Base-by-base conservation (phyloP, 2,888 invertebrate species). In the Gasteruption jaculator region DNA sequence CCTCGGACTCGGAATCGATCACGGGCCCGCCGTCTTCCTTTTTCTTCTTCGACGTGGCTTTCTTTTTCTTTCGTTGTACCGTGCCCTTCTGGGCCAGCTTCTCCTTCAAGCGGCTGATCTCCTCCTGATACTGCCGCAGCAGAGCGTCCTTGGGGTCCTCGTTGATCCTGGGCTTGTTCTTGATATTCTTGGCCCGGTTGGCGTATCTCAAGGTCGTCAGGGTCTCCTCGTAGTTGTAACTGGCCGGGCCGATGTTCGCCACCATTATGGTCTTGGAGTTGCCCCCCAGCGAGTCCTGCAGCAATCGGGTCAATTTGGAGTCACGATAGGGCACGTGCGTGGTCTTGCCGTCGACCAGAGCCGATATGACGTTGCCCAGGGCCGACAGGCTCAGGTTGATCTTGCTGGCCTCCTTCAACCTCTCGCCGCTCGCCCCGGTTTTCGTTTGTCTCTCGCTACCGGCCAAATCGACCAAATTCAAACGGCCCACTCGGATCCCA, bases 181-280 rank as follows among this genome's bases (percentile, higher is more conserved):
- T 95, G 59, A 99, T 99, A 54, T 93, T 93, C 76, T 99, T 99
- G 10, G 99, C 99, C 31, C 97, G 78, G 68, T 91, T 93, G 3
- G 97, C 93, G 73, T 99, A 96, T 24, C 95, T 79, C 48, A 97
- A 75, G n/a, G 97, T 97, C 21, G 93, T 93, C 56, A 96, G 75
- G 3, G 94, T 93, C 74, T 97, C 99, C 62, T 99, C 99, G 73
- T 91, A 96, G 75, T 99, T 99, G 74, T 91, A 94, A 54, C 86
- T 86, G 14, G 97, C 96, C 18, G 99, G 99, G 0, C 97, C 97
- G 62, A 99, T 88, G 71, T 96, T 97, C 7, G 99, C 99, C 39
- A 99, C 91, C 97, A 99, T 99, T 40, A 99, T 91, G 2, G 99
- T 99, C 73, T 94, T 94, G 30, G 97, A 93, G 76, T 97, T 97